phyloP scores from a whole-genome alignment of 2,888 invertebrate genomes.

The Dorcus hopei region DNA sequence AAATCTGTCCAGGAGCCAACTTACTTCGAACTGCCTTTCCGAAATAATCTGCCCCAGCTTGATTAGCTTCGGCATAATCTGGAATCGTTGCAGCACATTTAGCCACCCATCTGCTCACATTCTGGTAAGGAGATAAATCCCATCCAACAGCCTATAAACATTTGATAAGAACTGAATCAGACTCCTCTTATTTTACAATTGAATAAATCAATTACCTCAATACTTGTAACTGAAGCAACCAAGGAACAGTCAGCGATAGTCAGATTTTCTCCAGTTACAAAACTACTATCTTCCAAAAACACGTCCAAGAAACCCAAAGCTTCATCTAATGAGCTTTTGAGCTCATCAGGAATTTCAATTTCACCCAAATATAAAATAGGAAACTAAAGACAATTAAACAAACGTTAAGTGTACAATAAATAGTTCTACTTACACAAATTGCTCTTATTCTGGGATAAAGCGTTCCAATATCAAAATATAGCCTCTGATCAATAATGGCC shows the following conservation, averaged over 20 bases:
- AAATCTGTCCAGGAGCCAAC: slow-evolving; percentile 47
- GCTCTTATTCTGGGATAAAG: slow-evolving; percentile 62
- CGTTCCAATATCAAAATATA: slow-evolving; percentile 62
- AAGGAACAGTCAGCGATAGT: slow-evolving; percentile 65
- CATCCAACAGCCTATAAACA: slow-evolving; percentile 57
- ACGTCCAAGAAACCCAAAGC: slow-evolving; percentile 60
- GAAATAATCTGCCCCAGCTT: slow-evolving; percentile 57
- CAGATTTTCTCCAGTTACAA: slow-evolving; percentile 59
- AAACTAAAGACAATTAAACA: slow-evolving; percentile 49
- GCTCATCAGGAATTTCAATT: slow-evolving; percentile 54
- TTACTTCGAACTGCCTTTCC: slow-evolving; percentile 59
- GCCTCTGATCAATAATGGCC: slow-evolving; percentile 60
- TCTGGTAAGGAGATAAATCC: slow-evolving; percentile 56
- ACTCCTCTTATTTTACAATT: slow-evolving; percentile 2
- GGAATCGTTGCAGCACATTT: slow-evolving; percentile 56
- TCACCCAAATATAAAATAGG: slow-evolving; percentile 60
- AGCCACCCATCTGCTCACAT: slow-evolving; percentile 59
- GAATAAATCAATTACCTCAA: slow-evolving; percentile 50
- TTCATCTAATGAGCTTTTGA: slow-evolving; percentile 56
- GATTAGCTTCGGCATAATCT: slow-evolving; percentile 56
- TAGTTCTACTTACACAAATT: slow-evolving; percentile 54
- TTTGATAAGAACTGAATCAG: slow-evolving; percentile 7
- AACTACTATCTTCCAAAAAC: slow-evolving; percentile 57
- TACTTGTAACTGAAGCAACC: slow-evolving; percentile 56
- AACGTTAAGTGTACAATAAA: neutral